A percentile compares a stretch with the other conserved stretches of the same genome.
Conservation (phyloP, 2,888 invertebrate species). For the Nomada ruficornis region DNA sequence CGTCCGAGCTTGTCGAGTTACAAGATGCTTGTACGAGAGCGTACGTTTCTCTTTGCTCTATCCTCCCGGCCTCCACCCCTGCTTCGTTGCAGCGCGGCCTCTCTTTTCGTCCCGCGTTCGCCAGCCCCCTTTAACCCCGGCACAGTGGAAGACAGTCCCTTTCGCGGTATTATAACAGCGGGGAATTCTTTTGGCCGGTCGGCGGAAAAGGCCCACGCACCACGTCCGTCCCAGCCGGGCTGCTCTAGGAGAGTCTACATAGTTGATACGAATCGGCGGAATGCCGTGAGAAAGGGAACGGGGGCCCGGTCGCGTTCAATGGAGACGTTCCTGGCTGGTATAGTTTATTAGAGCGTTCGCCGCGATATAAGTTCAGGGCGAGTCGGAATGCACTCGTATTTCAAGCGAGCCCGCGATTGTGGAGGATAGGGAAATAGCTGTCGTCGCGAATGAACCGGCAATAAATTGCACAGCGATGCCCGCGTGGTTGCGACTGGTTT, state of each 20-base stretch:
- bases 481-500: neutral
- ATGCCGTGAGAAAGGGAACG: conserved; percentile 55
- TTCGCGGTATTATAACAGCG: conserved; percentile 54
- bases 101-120: conserved; percentile 32
- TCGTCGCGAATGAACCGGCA: neutral
- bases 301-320: conserved; percentile 38
- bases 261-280: conserved; percentile 56
- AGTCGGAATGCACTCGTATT: conserved; percentile 31
- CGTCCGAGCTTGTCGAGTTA: conserved; percentile 72
- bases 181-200: conserved; percentile 57
- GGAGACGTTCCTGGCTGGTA: conserved; percentile 43
- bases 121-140: conserved; percentile 13
- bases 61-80: conserved; percentile 38
- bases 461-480: too few relatives aligned
- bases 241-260: conserved; percentile 37
- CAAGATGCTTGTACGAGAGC: conserved; percentile 72
- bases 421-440: conserved; percentile 28
- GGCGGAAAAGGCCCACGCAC: conserved; percentile 54
- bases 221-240: conserved; percentile 14
- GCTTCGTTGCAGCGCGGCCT: conserved; percentile 10
- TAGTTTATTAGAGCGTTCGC: conserved; percentile 50
- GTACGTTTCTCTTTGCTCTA: conserved; percentile 70
- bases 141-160: conserved; percentile 42
- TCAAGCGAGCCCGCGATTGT: conserved; percentile 18
- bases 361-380: neutral